These are phyloP conservation scores for Sebastes iracundus DNA, from an alignment of 2,797 vertebrate genomes.

Conservation along the genomic window DNA sequence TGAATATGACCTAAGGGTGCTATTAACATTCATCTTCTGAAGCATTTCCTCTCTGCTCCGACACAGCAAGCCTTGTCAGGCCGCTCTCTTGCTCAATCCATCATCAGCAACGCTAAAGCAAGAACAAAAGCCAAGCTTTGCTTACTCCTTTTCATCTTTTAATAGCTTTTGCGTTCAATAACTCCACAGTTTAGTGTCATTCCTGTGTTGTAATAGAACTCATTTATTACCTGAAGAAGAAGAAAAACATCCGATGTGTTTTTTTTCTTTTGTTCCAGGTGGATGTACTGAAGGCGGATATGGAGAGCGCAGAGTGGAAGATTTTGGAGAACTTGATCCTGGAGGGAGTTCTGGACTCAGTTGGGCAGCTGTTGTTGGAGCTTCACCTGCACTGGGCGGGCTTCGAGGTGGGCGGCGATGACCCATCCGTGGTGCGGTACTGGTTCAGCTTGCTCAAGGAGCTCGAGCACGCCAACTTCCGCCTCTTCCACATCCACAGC, in stretches of 20 bases:
- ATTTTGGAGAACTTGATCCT: constrained; percentile 95
- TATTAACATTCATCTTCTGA: constrained; percentile 61
- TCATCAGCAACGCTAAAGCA: constrained; percentile 27
- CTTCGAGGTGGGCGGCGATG: constrained; percentile 92
- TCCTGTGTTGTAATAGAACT: neutral
- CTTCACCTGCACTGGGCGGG: constrained; percentile 96
- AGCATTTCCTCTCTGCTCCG: constrained; percentile 27
- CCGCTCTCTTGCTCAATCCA: constrained; percentile 42
- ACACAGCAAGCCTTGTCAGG: constrained; percentile 39
- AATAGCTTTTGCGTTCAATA: constrained; percentile 34
- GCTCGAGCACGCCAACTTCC: constrained; percentile 88
- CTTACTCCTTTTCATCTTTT: constrained; percentile 46
- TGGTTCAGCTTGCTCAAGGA: constrained; percentile 97
- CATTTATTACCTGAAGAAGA: constrained; percentile 18
- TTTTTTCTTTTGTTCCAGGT: constrained; percentile 78
- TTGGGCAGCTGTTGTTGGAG: constrained; percentile 93
- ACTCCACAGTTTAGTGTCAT: constrained; percentile 6
- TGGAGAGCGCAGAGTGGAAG: constrained; percentile 98
- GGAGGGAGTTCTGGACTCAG: constrained; percentile 89
- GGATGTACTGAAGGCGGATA: constrained; percentile 92
- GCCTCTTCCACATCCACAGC: constrained; percentile 89
- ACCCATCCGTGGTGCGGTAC: constrained; percentile 90
- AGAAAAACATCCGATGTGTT: neutral
- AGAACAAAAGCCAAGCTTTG: constrained; percentile 48
- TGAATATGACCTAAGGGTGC: constrained; percentile 44